phyloP scores from a whole-genome alignment of 1,140 invertebrate genomes.

The Delia radicum region DNA sequence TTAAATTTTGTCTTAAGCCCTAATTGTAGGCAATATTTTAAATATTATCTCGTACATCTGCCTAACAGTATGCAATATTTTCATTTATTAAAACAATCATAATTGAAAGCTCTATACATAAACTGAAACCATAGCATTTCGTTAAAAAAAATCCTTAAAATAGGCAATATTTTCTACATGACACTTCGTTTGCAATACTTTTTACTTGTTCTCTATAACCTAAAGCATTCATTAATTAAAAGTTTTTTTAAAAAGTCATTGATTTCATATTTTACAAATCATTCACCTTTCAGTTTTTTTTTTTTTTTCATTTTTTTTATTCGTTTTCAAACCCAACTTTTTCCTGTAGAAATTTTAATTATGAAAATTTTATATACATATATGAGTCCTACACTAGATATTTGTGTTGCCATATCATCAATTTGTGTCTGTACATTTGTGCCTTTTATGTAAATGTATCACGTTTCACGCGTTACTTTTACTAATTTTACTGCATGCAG shows the following conservation, averaged over 20 bases:
- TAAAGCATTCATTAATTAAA: no score
- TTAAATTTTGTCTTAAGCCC: no score
- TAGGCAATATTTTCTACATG: no score
- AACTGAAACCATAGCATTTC: no score
- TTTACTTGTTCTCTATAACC: no score
- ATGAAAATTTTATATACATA: background rate
- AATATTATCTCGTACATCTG: no score
- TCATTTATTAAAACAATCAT: no score
- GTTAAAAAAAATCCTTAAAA: no score
- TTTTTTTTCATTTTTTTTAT: background rate
- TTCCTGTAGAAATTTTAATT: background rate
- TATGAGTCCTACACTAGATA: background rate
- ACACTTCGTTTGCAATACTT: no score
- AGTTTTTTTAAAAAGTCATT: background rate
- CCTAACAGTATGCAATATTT: no score
- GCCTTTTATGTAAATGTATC: background rate
- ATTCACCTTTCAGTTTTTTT: background rate
- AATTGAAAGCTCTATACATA: no score
- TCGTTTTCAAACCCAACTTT: background rate
- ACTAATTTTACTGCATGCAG: background rate
- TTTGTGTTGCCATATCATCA: background rate
- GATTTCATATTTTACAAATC: background rate
- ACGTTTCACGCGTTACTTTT: background rate
- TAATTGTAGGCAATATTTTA: no score
- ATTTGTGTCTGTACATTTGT: background rate